Conservation (phyloP, 2,797 vertebrate species). For the Steatocranus sp. region DNA sequence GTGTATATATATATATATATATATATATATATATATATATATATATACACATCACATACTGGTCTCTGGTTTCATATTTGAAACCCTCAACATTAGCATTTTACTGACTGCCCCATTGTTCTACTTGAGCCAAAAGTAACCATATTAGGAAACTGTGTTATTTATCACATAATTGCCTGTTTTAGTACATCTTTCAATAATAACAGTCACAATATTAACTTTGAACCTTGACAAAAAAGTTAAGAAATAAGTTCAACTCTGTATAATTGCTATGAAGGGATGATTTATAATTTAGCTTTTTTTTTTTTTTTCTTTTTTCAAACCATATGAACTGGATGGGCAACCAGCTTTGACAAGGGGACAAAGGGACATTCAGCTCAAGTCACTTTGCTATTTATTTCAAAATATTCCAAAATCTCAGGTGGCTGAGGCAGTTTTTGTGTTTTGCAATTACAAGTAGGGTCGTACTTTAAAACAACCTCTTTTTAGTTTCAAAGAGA, state of each 20-base stretch:
- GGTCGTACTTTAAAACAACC: background rate
- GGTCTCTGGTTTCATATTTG: background rate
- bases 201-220: background rate
- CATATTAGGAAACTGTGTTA: background rate
- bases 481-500: background rate
- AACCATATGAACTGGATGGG: fast-evolving
- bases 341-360: background rate
- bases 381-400: background rate
- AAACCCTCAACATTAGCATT: background rate
- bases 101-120: background rate
- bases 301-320: background rate
- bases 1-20: no score
- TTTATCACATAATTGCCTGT: background rate
- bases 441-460: background rate
- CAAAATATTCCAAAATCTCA: background rate
- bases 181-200: background rate
- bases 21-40: no score
- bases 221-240: background rate
- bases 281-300: background rate
- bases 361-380: background rate
- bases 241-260: background rate
- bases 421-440: background rate
- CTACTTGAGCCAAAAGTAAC: background rate
- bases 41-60: no score
- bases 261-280: background rate